phyloP scores from a whole-genome alignment of 2,113 vertebrate species.

The Caranx melampygus region DNA sequence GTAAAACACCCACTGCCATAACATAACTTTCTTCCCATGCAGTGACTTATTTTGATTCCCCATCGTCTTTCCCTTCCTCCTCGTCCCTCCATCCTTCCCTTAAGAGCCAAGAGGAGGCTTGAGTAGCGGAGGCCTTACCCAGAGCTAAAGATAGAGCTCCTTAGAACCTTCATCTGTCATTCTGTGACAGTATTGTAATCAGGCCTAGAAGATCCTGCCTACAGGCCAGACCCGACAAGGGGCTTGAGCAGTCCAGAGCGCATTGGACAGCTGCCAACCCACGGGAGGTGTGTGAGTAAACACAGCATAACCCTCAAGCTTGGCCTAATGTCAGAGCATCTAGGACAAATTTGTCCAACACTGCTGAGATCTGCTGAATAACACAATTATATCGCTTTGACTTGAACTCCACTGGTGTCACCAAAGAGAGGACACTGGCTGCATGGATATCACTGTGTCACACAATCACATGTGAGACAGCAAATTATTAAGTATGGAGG shows the following conservation, averaged over 20 bases:
- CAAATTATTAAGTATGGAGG: background rate
- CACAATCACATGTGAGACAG: slow-evolving; percentile 28
- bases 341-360: slow-evolving; percentile 61
- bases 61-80: slow-evolving; percentile 52
- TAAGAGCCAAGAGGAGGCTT: slow-evolving; percentile 62
- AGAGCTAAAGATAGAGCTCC: slow-evolving; percentile 80
- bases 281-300: slow-evolving; percentile 67
- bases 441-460: background rate
- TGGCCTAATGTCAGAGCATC: slow-evolving; percentile 46
- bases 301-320: slow-evolving; percentile 58
- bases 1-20: background rate
- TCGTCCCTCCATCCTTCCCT: slow-evolving; percentile 62
- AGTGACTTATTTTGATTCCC: slow-evolving; percentile 56
- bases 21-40: slow-evolving; percentile 56
- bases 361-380: slow-evolving; percentile 55
- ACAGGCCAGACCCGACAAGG: slow-evolving; percentile 63
- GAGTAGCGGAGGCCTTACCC: slow-evolving; percentile 56
- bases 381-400: slow-evolving; percentile 45
- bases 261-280: slow-evolving; percentile 68
- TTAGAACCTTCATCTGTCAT: slow-evolving; percentile 79
- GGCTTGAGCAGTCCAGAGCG: slow-evolving; percentile 55
- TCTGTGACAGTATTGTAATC: slow-evolving; percentile 80
- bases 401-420: slow-evolving; percentile 39
- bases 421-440: background rate
- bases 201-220: slow-evolving; percentile 72